Percentiles rank a stretch among this genome's conserved stretches.
These are phyloP conservation scores for Tenebrio molitor DNA, from an alignment of 1,140 invertebrate species.

Conservation along the genomic window DNA sequence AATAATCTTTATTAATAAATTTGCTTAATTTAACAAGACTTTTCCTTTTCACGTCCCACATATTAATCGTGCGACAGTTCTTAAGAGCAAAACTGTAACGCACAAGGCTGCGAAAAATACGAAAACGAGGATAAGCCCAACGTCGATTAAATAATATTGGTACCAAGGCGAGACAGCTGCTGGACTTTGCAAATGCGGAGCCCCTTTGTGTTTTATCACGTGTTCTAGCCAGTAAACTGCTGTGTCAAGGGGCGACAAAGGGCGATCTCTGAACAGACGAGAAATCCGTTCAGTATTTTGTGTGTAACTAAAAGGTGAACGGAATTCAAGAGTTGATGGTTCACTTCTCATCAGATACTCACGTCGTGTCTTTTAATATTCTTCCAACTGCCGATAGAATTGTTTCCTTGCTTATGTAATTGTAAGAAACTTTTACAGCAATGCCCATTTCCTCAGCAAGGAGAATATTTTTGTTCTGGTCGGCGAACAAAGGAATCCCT, in stretches of 20 bases:
- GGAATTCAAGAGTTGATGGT: neutral
- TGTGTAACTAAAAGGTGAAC: conserved; percentile 52
- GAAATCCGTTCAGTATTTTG: conserved; percentile 69
- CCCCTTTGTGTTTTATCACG: conserved; percentile 65
- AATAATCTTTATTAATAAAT: neutral
- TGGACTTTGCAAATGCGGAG: conserved; percentile 66
- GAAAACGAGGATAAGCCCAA: conserved; percentile 34
- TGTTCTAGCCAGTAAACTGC: conserved; percentile 67
- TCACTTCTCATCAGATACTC: conserved; percentile 2
- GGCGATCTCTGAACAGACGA: conserved; percentile 74
- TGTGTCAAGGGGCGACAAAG: conserved; percentile 72
- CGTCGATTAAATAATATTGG: conserved; percentile 55
- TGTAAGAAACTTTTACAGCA: conserved; percentile 61
- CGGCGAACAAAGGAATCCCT: conserved; percentile 70
- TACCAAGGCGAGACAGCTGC: conserved; percentile 63
- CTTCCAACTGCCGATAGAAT: conserved; percentile 57
- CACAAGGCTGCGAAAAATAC: neutral
- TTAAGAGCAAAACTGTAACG: conserved; percentile 8
- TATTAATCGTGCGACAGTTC: too few species aligned
- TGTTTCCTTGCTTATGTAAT: conserved; percentile 61
- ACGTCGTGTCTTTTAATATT: conserved; percentile 63
- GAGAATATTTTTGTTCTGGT: conserved; percentile 70
- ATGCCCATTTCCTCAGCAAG: conserved; percentile 63
- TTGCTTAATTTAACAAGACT: neutral
- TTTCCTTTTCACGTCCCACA: conserved; percentile 1